Percentiles rank a stretch among this genome's conserved stretches.
These are phyloP conservation scores for Stigmatopora argus DNA, from an alignment of 2,113 vertebrate genomes.

Conservation along the genomic window DNA sequence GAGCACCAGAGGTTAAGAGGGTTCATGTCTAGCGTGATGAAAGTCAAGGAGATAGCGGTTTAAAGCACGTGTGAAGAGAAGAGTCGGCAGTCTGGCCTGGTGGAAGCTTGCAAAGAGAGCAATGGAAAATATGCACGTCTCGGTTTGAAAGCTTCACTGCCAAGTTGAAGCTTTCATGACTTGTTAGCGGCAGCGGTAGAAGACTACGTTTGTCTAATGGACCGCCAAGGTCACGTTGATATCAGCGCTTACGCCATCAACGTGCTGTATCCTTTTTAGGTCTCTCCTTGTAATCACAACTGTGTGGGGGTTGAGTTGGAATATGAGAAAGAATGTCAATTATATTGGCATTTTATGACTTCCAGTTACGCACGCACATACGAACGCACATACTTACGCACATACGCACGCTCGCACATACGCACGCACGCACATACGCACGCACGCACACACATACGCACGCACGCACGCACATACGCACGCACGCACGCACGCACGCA, in stretches of 20 bases:
- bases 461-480: too few relatives aligned
- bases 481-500: too few relatives aligned
- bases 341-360: too few relatives aligned
- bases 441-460: too few relatives aligned
- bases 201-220: slow-evolving; percentile 33
- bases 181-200: slow-evolving; percentile 31
- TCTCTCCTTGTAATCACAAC: neutral
- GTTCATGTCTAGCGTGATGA: slow-evolving; percentile 16
- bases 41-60: slow-evolving; percentile 16
- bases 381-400: too few relatives aligned
- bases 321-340: neutral
- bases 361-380: too few relatives aligned
- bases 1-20: slow-evolving; percentile 6
- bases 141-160: slow-evolving; percentile 38
- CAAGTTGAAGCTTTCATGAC: slow-evolving; percentile 32
- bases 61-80: slow-evolving; percentile 3
- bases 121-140: slow-evolving; percentile 51
- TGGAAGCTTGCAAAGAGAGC: slow-evolving; percentile 36
- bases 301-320: slow-evolving; percentile 1
- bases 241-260: slow-evolving; percentile 12
- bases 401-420: too few relatives aligned
- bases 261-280: slow-evolving; percentile 2
- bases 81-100: slow-evolving; percentile 10
- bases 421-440: too few relatives aligned
- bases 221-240: slow-evolving; percentile 30